These are phyloP conservation scores for Protobothrops mucrosquamatus DNA, from an alignment of 2,113 vertebrate species.

Conservation along the genomic window DNA sequence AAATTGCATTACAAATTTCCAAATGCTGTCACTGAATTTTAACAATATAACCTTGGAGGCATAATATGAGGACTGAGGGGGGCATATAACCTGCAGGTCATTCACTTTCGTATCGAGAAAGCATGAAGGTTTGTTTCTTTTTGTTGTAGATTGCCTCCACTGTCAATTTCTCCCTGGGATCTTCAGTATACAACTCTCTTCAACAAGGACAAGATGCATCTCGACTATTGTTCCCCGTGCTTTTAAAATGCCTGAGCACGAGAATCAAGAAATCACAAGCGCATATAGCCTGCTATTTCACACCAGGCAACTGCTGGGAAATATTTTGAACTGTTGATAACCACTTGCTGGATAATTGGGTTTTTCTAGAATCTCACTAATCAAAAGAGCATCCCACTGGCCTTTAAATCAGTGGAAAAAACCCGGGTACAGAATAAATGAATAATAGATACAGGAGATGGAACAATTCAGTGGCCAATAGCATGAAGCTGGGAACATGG, in stretches of 20 bases:
- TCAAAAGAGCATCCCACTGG: neutral
- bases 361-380: neutral
- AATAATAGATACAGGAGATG: neutral
- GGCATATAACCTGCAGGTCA: neutral
- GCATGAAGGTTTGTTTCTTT: neutral
- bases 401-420: neutral
- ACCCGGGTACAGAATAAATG: neutral
- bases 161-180: neutral
- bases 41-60: neutral
- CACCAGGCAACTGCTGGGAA: no score
- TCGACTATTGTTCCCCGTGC: neutral
- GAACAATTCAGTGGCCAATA: neutral
- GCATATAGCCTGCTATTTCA: neutral
- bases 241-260: neutral
- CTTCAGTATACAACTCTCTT: neutral
- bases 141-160: neutral
- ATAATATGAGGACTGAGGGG: neutral
- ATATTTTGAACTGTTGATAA: constrained; percentile 2
- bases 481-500: neutral
- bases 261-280: neutral
- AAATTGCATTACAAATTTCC: neutral
- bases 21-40: neutral
- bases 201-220: neutral
- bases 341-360: neutral
- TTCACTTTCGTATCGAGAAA: neutral